These are phyloP conservation scores for Xylota segnis DNA, from an alignment of 2,888 invertebrate species.

Conservation along the genomic window DNA sequence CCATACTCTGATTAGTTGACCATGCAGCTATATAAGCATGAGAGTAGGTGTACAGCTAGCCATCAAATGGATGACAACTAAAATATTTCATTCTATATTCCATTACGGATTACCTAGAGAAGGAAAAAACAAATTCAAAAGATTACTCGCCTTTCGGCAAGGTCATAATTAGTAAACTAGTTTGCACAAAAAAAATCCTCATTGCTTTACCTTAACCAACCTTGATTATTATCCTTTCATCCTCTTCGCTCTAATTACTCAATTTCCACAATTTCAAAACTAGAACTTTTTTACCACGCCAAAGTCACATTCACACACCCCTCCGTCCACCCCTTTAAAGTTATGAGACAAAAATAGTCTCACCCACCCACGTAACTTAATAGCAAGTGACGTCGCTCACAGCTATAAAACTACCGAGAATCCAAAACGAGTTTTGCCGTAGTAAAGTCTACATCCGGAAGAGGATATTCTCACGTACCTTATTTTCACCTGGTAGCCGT, in stretches of 20 bases:
- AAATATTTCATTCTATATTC: too few species aligned
- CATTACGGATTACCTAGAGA: too few species aligned
- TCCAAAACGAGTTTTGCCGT: slow-evolving; percentile 32
- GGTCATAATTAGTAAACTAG: neutral
- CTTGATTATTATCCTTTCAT: slow-evolving; percentile 12
- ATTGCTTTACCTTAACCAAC: slow-evolving; percentile 1
- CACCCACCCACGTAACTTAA: slow-evolving; percentile 1
- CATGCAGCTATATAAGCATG: too few species aligned
- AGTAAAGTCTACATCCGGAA: slow-evolving; percentile 7
- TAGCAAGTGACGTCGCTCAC: slow-evolving; percentile 2
- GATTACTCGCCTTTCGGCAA: neutral
- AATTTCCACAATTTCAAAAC: slow-evolving; percentile 17
- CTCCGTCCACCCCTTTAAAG: neutral
- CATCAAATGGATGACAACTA: too few species aligned
- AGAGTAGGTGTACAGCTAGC: too few species aligned
- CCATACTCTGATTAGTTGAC: too few species aligned
- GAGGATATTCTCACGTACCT: slow-evolving; percentile 39
- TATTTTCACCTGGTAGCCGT: slow-evolving; percentile 52
- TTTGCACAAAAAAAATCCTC: neutral
- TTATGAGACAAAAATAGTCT: slow-evolving; percentile 24
- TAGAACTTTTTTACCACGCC: neutral
- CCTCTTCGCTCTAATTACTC: slow-evolving; percentile 24
- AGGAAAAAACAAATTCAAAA: neutral
- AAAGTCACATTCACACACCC: neutral
- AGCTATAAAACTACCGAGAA: slow-evolving; percentile 24